A percentile compares a stretch with the other conserved stretches of the same genome.
These are phyloP conservation scores for Cremastobaeus sp. DNA, from an alignment of 2,888 invertebrate species.

Conservation along the genomic window DNA sequence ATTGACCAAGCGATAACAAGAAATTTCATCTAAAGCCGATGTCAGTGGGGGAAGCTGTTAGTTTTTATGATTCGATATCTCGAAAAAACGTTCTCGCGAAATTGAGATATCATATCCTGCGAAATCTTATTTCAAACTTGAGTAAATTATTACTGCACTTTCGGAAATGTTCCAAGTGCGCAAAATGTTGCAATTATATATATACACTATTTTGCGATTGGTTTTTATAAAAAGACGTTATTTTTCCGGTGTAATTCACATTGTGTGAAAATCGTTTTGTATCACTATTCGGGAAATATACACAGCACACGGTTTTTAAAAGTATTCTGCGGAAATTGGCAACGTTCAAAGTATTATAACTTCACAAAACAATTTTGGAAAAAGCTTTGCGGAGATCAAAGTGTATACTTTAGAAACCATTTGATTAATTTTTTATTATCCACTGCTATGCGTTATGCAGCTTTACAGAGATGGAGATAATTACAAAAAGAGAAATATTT, in stretches of 20 bases:
- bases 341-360: conserved; percentile 30
- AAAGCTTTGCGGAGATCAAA: conserved; percentile 39
- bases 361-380: conserved; percentile 33
- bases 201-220: too few relatives aligned
- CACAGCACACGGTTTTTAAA: conserved; percentile 25
- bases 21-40: conserved; percentile 29
- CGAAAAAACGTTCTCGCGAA: too few relatives aligned
- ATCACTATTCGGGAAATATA: conserved; percentile 29
- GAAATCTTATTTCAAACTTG: background rate
- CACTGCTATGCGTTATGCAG: conserved; percentile 11
- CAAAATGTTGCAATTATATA: too few relatives aligned
- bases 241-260: too few relatives aligned
- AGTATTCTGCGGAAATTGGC: conserved; percentile 37
- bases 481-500: too few relatives aligned
- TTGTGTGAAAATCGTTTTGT: conserved; percentile 36
- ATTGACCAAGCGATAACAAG: conserved; percentile 44
- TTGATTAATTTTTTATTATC: conserved; percentile 42
- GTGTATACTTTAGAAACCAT: conserved; percentile 31
- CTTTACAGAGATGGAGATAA: conserved; percentile 16
- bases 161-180: too few relatives aligned
- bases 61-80: conserved; percentile 8
- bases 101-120: too few relatives aligned
- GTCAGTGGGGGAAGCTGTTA: background rate
- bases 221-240: too few relatives aligned
- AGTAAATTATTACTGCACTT: too few relatives aligned